Base-by-base conservation (phyloP, 2,888 invertebrate species). In the Tachina fera region DNA sequence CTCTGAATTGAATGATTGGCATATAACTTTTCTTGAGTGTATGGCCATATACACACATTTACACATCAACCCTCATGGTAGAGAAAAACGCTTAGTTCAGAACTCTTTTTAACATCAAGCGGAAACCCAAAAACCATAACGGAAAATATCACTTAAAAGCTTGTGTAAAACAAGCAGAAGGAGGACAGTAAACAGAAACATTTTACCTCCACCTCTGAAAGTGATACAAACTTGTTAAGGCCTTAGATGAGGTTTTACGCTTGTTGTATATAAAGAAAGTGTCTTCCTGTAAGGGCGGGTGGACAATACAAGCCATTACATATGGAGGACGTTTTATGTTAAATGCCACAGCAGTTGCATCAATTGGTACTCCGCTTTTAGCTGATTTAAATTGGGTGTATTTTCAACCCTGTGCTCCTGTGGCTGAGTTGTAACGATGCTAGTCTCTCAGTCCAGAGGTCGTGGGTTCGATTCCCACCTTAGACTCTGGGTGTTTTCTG, bases 111-210 rank as follows among this genome's bases (percentile, higher is more conserved):
- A 53, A 67, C 71, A 72, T 77, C 51, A 63, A 75, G 67, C 49
- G 45, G 67, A 85, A 65, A 65, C 79, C 79, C 67, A 86, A 86
- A 86, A 79, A 63, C 86, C 86, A 72, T 83, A 80, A 86, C 86
- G 83, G 80, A 83, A 86, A 80, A 71, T 83, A 83, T 83, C 82
- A 86, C 79, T 86, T 83, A 82, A 82, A 82, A 86, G 53, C 45
- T 82, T 81, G 68, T 77, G 81, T 85, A 70, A 74, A 78, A 85
- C 81, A 85, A 85, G 82, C 78, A 68, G 76, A 77, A 72, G 84
- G 71, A 85, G 72, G 68, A 63, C 72, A 41, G 67, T 71, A 71
- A 76, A 76, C 83, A 61, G 49, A 53, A 74, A 63, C n/a, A n/a
- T 74, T 77, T 43, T 43, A 76, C 53, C 60, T 53, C 60, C 68